These are phyloP conservation scores for Corythornis cristatus DNA, from an alignment of 2,113 vertebrate species.

Conservation along the genomic window DNA sequence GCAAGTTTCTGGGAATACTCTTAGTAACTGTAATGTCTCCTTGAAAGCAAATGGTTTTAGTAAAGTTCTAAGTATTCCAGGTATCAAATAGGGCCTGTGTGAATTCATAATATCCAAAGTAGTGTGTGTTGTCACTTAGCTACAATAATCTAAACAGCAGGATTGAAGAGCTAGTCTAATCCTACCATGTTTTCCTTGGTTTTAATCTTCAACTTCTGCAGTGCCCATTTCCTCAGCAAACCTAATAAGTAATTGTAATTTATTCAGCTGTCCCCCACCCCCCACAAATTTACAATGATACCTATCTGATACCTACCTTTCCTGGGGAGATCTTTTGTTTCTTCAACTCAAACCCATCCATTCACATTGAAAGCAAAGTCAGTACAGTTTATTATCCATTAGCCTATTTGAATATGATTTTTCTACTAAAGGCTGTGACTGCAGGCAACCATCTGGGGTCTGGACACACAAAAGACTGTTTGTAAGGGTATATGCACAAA, in stretches of 20 bases:
- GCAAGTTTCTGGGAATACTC: not conserved
- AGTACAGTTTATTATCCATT: slow-evolving; percentile 37
- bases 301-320: not conserved
- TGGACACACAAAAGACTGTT: slow-evolving; percentile 44
- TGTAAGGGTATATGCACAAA: slow-evolving; percentile 7
- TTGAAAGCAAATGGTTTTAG: not conserved
- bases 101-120: not conserved
- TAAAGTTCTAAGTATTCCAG: not conserved
- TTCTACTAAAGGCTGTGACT: slow-evolving; percentile 8
- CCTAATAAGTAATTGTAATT: not conserved
- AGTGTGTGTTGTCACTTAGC: not conserved
- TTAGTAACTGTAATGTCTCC: not conserved
- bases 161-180: not conserved
- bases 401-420: slow-evolving; percentile 49
- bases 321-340: slow-evolving; percentile 35
- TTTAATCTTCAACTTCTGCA: not conserved
- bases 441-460: slow-evolving; percentile 72
- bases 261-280: not conserved
- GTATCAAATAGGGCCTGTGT: not conserved
- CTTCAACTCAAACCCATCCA: slow-evolving; percentile 22
- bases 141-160: not conserved
- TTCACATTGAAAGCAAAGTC: slow-evolving; percentile 29
- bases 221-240: not conserved
- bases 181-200: not conserved
- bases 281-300: not conserved